Evolutionary conservation across 2,888 invertebrate species (phyloP).

Genomic region (Amiota minor): DNA sequence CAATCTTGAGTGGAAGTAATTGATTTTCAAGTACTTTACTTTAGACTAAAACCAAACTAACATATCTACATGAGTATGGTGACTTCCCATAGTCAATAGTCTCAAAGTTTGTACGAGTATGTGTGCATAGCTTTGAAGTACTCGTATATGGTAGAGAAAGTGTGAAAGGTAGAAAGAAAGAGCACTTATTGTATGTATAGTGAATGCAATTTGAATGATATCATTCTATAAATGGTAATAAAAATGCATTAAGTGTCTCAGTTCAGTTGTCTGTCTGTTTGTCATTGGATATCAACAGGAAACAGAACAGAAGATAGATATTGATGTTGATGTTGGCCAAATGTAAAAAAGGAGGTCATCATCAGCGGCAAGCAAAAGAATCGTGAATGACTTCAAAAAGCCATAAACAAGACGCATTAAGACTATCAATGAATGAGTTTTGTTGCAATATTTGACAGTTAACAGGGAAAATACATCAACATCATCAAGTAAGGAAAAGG

Average conservation of each 20-base stretch:
- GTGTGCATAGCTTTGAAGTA: neutral
- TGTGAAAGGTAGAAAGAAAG: too few relatives aligned
- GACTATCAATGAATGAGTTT: slow-evolving; percentile 31
- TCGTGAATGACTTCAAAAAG: slow-evolving; percentile 2
- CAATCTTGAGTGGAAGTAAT: neutral
- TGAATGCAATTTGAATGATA: neutral
- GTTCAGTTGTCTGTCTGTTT: neutral
- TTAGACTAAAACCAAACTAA: neutral
- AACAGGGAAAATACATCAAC: slow-evolving; percentile 10
- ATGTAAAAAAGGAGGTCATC: neutral
- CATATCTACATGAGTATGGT: neutral
- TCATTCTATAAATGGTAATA: slow-evolving; percentile 3
- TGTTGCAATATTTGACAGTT: slow-evolving; percentile 34
- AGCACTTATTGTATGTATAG: too few relatives aligned
- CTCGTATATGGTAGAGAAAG: too few relatives aligned
- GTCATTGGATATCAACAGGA: neutral
- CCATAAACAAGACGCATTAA: slow-evolving; percentile 5
- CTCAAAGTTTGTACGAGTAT: neutral
- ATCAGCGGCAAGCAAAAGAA: neutral
- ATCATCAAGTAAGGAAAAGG: neutral
- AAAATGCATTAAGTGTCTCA: slow-evolving; percentile 8
- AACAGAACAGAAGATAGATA: slow-evolving; percentile 1
- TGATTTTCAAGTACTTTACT: slow-evolving; percentile 3
- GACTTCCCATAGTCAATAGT: neutral
- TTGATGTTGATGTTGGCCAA: neutral